Percentiles rank a stretch among this genome's conserved stretches.
phyloP scores from a whole-genome alignment of 1,140 invertebrate genomes.

The Diploscapter pachys region DNA sequence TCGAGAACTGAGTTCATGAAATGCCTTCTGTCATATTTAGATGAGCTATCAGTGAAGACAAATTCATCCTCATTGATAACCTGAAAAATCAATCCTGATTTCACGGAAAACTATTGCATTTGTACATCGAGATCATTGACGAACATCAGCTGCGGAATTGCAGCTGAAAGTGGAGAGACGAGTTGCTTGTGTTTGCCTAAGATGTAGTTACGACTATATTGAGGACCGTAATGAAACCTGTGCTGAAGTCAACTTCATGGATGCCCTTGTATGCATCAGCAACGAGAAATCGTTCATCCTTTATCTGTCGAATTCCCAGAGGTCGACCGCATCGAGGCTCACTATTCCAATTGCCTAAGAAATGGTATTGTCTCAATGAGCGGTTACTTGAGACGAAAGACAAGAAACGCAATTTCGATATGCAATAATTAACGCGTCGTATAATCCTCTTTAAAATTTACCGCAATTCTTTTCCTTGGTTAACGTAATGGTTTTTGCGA shows the following conservation, averaged over 20 bases:
- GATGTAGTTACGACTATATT: not conserved
- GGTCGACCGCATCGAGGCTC: slow-evolving; percentile 50
- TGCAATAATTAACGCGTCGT: too few species aligned
- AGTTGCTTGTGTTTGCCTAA: slow-evolving; percentile 27
- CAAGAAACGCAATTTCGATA: too few species aligned
- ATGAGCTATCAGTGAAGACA: slow-evolving; percentile 60
- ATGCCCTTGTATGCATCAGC: slow-evolving; percentile 51
- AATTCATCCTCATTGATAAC: slow-evolving; percentile 43
- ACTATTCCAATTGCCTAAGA: not conserved
- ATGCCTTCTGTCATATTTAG: slow-evolving; percentile 58
- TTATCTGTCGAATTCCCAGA: slow-evolving; percentile 50
- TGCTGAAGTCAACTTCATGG: slow-evolving; percentile 47
- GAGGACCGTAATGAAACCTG: slow-evolving; percentile 27
- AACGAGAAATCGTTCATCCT: slow-evolving; percentile 45
- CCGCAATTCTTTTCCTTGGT: slow-evolving; percentile 36
- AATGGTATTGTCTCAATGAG: too few species aligned
- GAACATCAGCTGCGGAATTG: slow-evolving; percentile 37
- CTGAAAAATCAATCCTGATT: slow-evolving; percentile 9
- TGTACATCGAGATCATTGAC: slow-evolving; percentile 42
- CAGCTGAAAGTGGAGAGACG: slow-evolving; percentile 27
- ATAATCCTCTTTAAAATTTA: slow-evolving; percentile 28
- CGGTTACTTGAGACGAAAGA: too few species aligned
- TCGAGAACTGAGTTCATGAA: slow-evolving; percentile 59
- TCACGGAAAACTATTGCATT: too few species aligned
- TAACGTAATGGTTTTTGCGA: slow-evolving; percentile 42